These are phyloP conservation scores for Cyprinus carpio DNA, from an alignment of 2,113 vertebrate genomes.

Conservation along the genomic window DNA sequence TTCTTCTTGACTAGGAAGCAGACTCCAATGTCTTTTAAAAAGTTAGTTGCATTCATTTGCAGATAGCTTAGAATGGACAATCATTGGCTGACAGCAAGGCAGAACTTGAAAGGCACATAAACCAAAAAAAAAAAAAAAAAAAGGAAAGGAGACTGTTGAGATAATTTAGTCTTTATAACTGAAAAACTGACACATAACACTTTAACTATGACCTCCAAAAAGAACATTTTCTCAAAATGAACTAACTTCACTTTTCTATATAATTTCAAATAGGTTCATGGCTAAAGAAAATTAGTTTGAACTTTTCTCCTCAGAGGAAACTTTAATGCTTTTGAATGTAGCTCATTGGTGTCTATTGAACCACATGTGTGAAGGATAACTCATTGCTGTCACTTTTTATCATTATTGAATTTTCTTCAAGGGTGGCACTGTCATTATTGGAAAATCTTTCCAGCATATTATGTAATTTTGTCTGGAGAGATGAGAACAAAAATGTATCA, in stretches of 20 bases:
- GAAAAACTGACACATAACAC: neutral
- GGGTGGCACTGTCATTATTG: constrained; percentile 15
- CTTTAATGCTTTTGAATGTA: neutral
- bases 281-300: neutral
- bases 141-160: neutral
- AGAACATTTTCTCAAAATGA: neutral
- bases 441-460: constrained; percentile 21
- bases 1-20: constrained; percentile 14
- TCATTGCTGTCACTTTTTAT: constrained; percentile 1
- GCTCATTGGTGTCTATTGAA: neutral
- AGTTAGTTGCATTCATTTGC: constrained; percentile 22
- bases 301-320: too few relatives aligned
- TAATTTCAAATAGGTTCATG: neutral
- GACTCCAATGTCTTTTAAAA: constrained; percentile 19
- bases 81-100: neutral
- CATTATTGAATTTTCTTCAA: constrained; percentile 37
- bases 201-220: neutral
- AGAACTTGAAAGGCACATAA: neutral
- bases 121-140: neutral
- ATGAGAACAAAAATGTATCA: neutral
- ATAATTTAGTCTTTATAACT: neutral
- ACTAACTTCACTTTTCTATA: neutral
- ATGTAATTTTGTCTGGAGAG: constrained; percentile 18
- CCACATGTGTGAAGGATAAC: neutral
- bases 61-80: constrained; percentile 11